A percentile compares a stretch with the other conserved stretches of the same genome.
phyloP scores from a whole-genome alignment of 2,113 vertebrate genomes.

The Vireo altiloquus region DNA sequence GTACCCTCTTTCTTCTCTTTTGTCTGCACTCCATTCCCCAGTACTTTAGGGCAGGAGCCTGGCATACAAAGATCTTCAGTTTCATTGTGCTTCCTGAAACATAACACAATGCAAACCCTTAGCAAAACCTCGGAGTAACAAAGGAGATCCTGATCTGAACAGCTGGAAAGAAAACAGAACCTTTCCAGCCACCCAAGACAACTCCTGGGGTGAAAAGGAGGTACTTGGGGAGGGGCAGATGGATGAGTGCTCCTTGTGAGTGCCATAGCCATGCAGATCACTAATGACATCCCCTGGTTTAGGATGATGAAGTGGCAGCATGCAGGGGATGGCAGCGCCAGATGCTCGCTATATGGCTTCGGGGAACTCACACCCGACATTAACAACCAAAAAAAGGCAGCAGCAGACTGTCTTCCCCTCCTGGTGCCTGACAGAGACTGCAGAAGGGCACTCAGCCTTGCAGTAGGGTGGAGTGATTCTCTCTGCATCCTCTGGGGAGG shows the following conservation, averaged over 20 bases:
- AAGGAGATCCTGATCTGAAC: not conserved
- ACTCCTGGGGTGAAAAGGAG: not conserved
- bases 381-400: not conserved
- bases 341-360: not conserved
- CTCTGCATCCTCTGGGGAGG: rapidly evolving
- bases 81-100: slow-evolving; percentile 13
- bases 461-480: not conserved
- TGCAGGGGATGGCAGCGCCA: not conserved
- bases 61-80: not conserved
- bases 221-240: not conserved
- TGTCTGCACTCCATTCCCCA: not conserved
- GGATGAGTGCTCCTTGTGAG: not conserved
- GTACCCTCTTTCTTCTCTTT: not conserved
- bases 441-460: not conserved
- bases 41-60: not conserved
- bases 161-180: not conserved
- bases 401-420: not conserved
- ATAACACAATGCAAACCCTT: not conserved
- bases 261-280: not conserved
- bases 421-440: not conserved
- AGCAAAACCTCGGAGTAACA: not conserved
- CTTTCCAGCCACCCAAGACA: not conserved
- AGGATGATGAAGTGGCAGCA: not conserved
- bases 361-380: not conserved
- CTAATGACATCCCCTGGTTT: not conserved